phyloP scores from a whole-genome alignment of 2,113 vertebrate species.

The Ciconia stormi region DNA sequence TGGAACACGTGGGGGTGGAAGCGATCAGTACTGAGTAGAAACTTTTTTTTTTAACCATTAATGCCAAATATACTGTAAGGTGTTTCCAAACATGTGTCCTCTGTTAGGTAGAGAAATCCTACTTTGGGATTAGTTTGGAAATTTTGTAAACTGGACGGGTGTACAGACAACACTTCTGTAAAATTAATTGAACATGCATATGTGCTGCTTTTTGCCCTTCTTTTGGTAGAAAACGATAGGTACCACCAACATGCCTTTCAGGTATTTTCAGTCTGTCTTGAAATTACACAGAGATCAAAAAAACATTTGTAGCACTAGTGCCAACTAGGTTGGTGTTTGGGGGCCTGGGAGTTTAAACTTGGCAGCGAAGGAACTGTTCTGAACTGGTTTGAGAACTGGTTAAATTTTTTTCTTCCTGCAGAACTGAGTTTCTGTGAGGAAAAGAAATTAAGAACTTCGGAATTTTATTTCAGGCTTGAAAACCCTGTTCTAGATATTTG shows the following conservation, averaged over 20 bases:
- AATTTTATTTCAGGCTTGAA: background rate
- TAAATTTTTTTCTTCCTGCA: background rate
- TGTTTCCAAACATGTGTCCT: background rate
- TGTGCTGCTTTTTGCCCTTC: background rate
- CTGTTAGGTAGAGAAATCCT: background rate
- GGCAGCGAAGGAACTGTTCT: background rate
- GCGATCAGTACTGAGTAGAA: background rate
- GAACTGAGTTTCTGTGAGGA: background rate
- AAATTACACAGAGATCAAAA: background rate
- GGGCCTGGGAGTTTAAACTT: background rate
- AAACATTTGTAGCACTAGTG: background rate
- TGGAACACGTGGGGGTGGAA: background rate
- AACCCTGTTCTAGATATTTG: background rate
- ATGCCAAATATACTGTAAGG: background rate
- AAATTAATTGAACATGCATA: accelerated
- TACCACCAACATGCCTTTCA: background rate
- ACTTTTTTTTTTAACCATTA: background rate
- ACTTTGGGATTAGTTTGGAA: background rate
- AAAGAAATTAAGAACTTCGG: accelerated
- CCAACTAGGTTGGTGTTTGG: background rate
- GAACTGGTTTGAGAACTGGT: background rate
- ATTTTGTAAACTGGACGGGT: background rate
- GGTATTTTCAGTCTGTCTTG: background rate
- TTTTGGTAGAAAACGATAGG: background rate
- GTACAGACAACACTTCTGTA: background rate